Evolutionary conservation across 2,113 vertebrate genomes (phyloP), one percentile per base, ranked within the genome.

Genomic region (Zosterops borbonicus): DNA sequence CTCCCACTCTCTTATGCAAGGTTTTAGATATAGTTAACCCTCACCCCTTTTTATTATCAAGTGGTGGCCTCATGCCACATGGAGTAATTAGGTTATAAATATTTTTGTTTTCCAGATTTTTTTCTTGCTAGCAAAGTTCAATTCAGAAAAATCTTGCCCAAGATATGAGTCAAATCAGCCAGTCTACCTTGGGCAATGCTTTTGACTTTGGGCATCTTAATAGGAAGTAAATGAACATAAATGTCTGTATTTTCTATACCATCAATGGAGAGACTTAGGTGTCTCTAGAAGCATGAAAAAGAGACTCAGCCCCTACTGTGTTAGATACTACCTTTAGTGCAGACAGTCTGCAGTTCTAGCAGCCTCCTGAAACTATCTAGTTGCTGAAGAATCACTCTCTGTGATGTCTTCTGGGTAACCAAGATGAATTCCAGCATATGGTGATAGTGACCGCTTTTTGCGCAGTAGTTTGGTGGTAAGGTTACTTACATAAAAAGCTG

Each of bases 271-370:
- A 64, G 19, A 53, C 12, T 24, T 0, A 23, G 16, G 42, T 55
- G 20, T 16, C 11, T 73, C 22, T 58, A 70, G 47, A 20, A 53
- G 24, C 24, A 24, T 0, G 1, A 53, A 33, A 65, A 73, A 77
- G 18, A 58, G 25, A n/a, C 44, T 77, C 50, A 31, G 39, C 60
- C 22, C 17, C 4, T 47, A 17, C 13, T 0, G 0, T 47, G 27
- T 65, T 29, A 76, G 44, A 33, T 58, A 33, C 3, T 52, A 39
- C 31, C 46, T 76, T 71, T 11, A 12, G 19, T 23, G 20, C 41
- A 56, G 42, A n/a, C 4, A 28, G 11, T 47, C 35, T 63, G 52
- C 39, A 55, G 49, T 27, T 69, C 44, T 23, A 76, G 18, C 27
- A 76, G 70, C 33, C 33, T 78, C 12, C 49, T 76, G 67, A 87